A percentile compares a stretch with the other conserved stretches of the same genome.
Conservation (phyloP, 2,888 invertebrate species). For the Drosophila parthenogenetica region DNA sequence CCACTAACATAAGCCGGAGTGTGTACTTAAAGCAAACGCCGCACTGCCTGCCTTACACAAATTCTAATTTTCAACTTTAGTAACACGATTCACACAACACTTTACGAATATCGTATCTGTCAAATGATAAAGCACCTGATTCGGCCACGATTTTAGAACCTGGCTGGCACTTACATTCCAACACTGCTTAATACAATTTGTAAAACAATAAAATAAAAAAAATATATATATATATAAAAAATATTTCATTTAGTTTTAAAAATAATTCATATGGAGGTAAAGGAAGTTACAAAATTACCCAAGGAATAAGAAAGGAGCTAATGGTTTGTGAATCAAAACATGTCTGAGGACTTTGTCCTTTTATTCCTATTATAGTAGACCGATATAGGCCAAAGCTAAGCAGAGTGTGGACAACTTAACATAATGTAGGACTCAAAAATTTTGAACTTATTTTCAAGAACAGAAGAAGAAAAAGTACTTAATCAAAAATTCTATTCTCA, state of each 20-base stretch:
- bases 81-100: constrained; percentile 1
- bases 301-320: too few species aligned
- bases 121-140: constrained; percentile 35
- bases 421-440: too few species aligned
- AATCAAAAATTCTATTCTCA: too few species aligned
- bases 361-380: too few species aligned
- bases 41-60: constrained; percentile 67
- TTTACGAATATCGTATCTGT: constrained; percentile 3
- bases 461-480: too few species aligned
- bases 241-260: not conserved
- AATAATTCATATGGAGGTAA: too few species aligned
- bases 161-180: constrained; percentile 26
- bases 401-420: too few species aligned
- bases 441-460: too few species aligned
- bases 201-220: constrained; percentile 25
- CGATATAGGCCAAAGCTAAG: too few species aligned
- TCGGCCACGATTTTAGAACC: constrained; percentile 23
- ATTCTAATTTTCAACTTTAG: not conserved
- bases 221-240: constrained; percentile 16
- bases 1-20: constrained; percentile 48
- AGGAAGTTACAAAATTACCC: too few species aligned
- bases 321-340: too few species aligned
- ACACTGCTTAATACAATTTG: constrained; percentile 18
- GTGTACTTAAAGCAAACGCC: constrained; percentile 44
- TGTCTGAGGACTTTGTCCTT: too few species aligned